These are phyloP conservation scores for Amphimallon solstitiale DNA, from an alignment of 2,888 invertebrate genomes.

Conservation along the genomic window DNA sequence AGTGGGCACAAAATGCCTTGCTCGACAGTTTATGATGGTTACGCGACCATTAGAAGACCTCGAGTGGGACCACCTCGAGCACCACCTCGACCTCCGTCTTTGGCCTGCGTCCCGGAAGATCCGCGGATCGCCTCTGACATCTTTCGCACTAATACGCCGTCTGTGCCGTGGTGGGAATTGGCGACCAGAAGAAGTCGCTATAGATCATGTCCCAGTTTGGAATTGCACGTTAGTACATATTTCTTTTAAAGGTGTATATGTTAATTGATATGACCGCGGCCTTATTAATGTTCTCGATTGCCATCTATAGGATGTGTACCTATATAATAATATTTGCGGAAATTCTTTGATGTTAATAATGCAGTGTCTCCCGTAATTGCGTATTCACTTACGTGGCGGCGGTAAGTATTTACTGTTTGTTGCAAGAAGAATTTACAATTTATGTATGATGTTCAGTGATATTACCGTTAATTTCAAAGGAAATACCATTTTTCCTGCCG, in stretches of 20 bases:
- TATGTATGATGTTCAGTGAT: too few species aligned
- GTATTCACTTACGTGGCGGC: too few species aligned
- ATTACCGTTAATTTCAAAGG: too few species aligned
- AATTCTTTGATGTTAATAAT: slow-evolving; percentile 11
- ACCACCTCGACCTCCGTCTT: slow-evolving; percentile 60
- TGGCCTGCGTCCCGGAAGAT: slow-evolving; percentile 65
- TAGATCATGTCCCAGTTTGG: slow-evolving; percentile 83
- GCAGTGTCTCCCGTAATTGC: not conserved
- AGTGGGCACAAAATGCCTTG: slow-evolving; percentile 38
- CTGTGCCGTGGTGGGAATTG: slow-evolving; percentile 89
- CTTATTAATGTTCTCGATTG: not conserved
- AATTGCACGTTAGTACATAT: slow-evolving; percentile 68
- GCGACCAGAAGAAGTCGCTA: slow-evolving; percentile 81
- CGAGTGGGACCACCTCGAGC: slow-evolving; percentile 59
- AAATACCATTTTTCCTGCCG: too few species aligned
- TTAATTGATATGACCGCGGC: slow-evolving; percentile 20
- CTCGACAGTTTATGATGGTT: slow-evolving; percentile 82
- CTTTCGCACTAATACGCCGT: slow-evolving; percentile 72
- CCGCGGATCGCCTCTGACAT: slow-evolving; percentile 76
- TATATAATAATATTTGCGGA: slow-evolving; percentile 8
- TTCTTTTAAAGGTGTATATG: slow-evolving; percentile 22
- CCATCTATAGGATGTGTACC: slow-evolving; percentile 9
- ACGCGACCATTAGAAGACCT: slow-evolving; percentile 83
- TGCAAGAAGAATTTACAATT: too few species aligned
- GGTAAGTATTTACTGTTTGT: too few species aligned